phyloP scores from a whole-genome alignment of 1,140 invertebrate species.

The Drosophila persimilis region DNA sequence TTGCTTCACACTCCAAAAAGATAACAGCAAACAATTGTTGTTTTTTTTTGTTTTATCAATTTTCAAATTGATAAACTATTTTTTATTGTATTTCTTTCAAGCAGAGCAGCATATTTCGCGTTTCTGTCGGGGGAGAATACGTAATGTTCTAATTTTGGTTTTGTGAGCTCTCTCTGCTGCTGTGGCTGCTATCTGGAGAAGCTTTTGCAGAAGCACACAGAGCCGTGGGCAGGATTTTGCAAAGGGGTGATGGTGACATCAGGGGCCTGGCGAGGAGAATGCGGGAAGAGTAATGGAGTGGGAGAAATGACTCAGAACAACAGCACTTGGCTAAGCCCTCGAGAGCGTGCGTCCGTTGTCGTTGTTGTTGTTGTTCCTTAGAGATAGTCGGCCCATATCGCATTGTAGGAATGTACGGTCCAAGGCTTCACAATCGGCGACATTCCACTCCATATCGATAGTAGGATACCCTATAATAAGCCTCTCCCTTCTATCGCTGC shows the following conservation, averaged over 20 bases:
- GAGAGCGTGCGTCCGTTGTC: not conserved
- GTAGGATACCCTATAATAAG: slow-evolving; percentile 27
- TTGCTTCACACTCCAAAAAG: slow-evolving; percentile 9
- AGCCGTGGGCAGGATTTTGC: too few species aligned
- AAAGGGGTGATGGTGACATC: too few species aligned
- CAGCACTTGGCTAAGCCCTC: slow-evolving; percentile 37
- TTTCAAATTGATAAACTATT: slow-evolving; percentile 48
- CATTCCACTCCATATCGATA: slow-evolving; percentile 24
- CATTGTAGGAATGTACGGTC: slow-evolving; percentile 34
- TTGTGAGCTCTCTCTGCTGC: slow-evolving; percentile 27
- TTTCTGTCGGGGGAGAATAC: slow-evolving; percentile 22
- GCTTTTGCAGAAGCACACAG: too few species aligned
- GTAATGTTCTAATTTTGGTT: slow-evolving; percentile 70
- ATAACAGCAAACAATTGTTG: slow-evolving; percentile 11
- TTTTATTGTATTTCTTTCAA: not conserved
- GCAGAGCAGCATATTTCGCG: slow-evolving; percentile 10
- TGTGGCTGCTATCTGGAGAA: slow-evolving; percentile 6
- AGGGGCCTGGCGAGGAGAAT: not conserved
- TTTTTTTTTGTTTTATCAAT: slow-evolving; percentile 38
- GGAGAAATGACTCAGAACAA: not conserved
- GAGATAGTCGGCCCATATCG: slow-evolving; percentile 36
- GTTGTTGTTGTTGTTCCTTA: slow-evolving; percentile 4
- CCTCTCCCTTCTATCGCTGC: slow-evolving; percentile 1
- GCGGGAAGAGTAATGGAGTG: not conserved
- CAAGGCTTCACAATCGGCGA: slow-evolving; percentile 21